Evolutionary conservation across 30 jellyfish, hydroid and myxozoan genomes (phyloP).

Genomic region (Nemopilema nomurai): DNA sequence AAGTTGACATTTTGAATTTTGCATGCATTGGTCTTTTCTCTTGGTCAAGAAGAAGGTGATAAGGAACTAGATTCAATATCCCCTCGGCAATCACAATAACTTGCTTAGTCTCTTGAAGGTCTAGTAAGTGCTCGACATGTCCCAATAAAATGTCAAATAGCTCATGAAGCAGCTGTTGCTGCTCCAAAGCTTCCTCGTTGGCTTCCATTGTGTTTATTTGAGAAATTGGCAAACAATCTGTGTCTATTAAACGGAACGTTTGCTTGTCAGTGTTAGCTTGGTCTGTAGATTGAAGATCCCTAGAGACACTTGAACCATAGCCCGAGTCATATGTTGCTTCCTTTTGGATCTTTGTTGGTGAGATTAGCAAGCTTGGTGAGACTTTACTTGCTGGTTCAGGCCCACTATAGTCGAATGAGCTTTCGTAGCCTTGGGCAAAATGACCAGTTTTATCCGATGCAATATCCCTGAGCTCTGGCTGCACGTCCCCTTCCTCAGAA

Average conservation of each 20-base stretch:
- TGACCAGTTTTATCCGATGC: background rate
- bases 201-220: background rate
- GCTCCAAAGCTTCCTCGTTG: background rate
- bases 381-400: too few species aligned
- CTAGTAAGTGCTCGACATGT: slow-evolving; percentile 39
- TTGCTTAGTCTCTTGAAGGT: background rate
- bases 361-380: background rate
- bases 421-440: too few species aligned
- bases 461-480: background rate
- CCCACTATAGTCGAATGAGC: too few species aligned
- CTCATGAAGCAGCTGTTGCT: slow-evolving; percentile 15
- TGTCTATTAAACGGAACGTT: too few species aligned
- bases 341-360: background rate
- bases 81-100: slow-evolving; percentile 53
- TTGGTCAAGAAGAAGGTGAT: slow-evolving; percentile 36
- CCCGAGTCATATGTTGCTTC: slow-evolving; percentile 47
- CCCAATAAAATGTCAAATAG: slow-evolving; percentile 47
- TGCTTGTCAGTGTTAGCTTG: background rate
- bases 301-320: slow-evolving; percentile 23
- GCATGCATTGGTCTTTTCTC: slow-evolving; percentile 29
- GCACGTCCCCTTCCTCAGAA: too few species aligned
- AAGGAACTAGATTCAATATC: slow-evolving; percentile 49
- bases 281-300: background rate
- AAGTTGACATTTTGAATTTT: slow-evolving; percentile 21
- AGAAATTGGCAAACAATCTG: too few species aligned